These are phyloP conservation scores for Oreonectes daqikongensis DNA, from an alignment of 2,797 vertebrate genomes.

Conservation along the genomic window DNA sequence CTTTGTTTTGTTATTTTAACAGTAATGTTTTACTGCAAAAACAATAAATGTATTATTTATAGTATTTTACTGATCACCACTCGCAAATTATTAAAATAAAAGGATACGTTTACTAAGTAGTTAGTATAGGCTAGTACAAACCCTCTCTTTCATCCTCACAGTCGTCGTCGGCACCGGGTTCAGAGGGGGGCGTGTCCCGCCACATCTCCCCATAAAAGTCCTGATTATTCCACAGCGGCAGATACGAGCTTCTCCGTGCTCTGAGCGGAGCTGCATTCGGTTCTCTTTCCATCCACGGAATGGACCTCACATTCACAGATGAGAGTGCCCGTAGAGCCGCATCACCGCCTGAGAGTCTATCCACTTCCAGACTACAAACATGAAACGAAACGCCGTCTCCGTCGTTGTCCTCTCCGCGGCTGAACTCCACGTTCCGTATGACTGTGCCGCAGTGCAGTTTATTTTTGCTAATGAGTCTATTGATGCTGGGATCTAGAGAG, in stretches of 20 bases:
- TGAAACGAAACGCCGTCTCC: conserved; percentile 14
- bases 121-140: conserved; percentile 25
- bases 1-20: too few relatives aligned
- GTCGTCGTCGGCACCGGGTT: conserved; percentile 46
- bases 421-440: conserved; percentile 62
- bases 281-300: conserved; percentile 66
- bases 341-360: conserved; percentile 37
- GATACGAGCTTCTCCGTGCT: conserved; percentile 70
- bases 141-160: conserved; percentile 49
- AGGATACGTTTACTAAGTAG: too few relatives aligned
- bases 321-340: conserved; percentile 52
- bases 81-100: background rate
- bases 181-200: conserved; percentile 63
- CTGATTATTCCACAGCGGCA: conserved; percentile 76
- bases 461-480: conserved; percentile 66
- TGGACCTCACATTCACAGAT: conserved; percentile 40
- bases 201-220: conserved; percentile 70
- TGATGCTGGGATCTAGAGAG: conserved; percentile 73
- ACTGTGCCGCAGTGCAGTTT: conserved; percentile 59
- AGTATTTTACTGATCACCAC: background rate
- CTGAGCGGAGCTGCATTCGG: conserved; percentile 65
- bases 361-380: conserved; percentile 45
- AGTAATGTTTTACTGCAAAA: too few relatives aligned
- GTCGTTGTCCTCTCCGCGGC: conserved; percentile 27
- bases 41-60: background rate